Conservation (phyloP, 2,113 vertebrate species). For the Progne subis region DNA sequence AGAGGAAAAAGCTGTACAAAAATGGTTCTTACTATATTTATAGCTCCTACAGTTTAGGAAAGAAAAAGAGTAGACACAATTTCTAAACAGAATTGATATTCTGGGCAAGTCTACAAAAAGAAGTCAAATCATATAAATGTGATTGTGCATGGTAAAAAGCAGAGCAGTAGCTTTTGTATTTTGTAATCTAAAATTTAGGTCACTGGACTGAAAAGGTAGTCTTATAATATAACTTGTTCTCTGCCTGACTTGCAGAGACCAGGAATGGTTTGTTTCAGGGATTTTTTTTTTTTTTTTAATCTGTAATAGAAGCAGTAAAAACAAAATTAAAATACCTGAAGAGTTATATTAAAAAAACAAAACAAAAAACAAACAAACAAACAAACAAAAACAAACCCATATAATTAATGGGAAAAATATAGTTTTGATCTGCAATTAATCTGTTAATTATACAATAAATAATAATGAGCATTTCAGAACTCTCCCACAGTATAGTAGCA, state of each 20-base stretch:
- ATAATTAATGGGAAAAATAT: neutral
- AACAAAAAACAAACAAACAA: too few relatives aligned
- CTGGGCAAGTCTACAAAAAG: conserved; percentile 35
- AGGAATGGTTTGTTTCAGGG: neutral
- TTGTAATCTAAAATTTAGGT: conserved; percentile 39
- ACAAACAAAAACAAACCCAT: neutral
- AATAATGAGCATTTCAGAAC: neutral
- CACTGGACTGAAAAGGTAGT: neutral
- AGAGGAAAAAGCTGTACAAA: neutral
- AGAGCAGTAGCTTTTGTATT: neutral
- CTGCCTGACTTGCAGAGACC: neutral
- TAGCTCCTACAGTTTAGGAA: neutral
- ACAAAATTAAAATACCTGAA: neutral
- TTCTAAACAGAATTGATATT: conserved; percentile 48
- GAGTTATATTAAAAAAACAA: neutral
- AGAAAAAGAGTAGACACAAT: neutral
- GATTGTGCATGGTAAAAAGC: neutral
- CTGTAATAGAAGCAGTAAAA: neutral
- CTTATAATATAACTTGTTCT: neutral
- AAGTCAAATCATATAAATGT: conserved; percentile 42
- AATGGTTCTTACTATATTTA: neutral
- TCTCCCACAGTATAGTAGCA: neutral
- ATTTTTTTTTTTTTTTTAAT: neutral
- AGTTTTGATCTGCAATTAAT: neutral
- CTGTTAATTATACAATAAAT: neutral